These are phyloP conservation scores for Grantiella picta DNA, from an alignment of 2,113 vertebrate species.

Conservation along the genomic window DNA sequence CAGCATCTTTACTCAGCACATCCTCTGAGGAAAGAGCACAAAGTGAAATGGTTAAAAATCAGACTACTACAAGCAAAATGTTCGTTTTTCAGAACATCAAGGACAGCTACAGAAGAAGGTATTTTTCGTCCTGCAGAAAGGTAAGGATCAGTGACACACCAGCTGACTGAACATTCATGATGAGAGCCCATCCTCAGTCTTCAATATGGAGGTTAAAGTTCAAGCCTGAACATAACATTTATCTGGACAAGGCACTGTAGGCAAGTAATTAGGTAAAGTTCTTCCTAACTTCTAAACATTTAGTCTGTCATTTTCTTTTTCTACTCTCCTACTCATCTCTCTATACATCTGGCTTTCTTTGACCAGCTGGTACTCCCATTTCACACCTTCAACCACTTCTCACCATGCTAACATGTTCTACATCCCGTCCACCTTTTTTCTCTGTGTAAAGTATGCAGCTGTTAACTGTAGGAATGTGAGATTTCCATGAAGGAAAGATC, in stretches of 20 bases:
- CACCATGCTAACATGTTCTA: neutral
- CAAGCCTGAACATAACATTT: neutral
- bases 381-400: neutral
- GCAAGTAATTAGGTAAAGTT: neutral
- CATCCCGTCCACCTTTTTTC: neutral
- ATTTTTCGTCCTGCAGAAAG: neutral
- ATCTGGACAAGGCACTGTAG: neutral
- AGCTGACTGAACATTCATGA: neutral
- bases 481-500: neutral
- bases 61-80: neutral
- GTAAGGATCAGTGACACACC: neutral
- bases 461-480: neutral
- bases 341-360: neutral
- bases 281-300: neutral
- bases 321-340: neutral
- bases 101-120: neutral
- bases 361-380: neutral
- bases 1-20: slow-evolving; percentile 90
- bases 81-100: neutral
- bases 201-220: neutral
- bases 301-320: neutral
- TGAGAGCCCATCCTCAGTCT: neutral
- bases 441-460: neutral
- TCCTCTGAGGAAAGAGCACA: slow-evolving; percentile 82
- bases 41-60: neutral